phyloP scores from a whole-genome alignment of 2,797 vertebrate species.

The Takifugu ocellatus region DNA sequence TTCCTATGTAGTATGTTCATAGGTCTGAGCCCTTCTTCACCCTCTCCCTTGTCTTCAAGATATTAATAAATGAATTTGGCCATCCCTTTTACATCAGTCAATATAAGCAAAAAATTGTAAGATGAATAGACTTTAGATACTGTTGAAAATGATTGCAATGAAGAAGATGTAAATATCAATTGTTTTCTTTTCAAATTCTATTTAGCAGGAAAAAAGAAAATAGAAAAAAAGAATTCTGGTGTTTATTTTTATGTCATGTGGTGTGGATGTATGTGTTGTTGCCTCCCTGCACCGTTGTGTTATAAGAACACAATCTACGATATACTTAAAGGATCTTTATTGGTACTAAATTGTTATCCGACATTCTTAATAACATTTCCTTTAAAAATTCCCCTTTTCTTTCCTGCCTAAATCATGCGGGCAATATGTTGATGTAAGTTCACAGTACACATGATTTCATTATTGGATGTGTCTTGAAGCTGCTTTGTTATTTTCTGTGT shows the following conservation, averaged over 20 bases:
- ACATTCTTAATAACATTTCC: conserved; percentile 98
- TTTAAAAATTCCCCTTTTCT: conserved; percentile 91
- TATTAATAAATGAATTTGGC: conserved; percentile 88
- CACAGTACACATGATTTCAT: conserved; percentile 81
- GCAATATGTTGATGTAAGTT: conserved; percentile 99
- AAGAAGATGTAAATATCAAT: conserved; percentile 78
- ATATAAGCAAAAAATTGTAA: conserved; percentile 79
- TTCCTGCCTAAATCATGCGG: conserved; percentile 99
- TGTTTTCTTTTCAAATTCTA: conserved; percentile 70
- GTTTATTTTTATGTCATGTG: conserved; percentile 98
- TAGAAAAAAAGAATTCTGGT: conserved; percentile 79
- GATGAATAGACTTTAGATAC: conserved; percentile 83
- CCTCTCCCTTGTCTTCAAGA: conserved; percentile 83
- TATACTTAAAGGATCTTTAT: conserved; percentile 88
- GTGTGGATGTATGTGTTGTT: conserved; percentile 99
- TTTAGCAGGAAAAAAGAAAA: conserved; percentile 76
- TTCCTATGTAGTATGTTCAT: conserved; percentile 95
- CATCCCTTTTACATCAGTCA: conserved; percentile 82
- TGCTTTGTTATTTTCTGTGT: conserved; percentile 48
- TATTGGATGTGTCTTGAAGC: conserved; percentile 75
- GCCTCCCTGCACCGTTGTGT: conserved; percentile 95
- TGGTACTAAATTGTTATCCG: conserved; percentile 89
- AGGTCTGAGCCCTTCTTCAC: conserved; percentile 78
- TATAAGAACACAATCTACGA: conserved; percentile 76
- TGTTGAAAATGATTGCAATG: conserved; percentile 77